Evolutionary conservation across 2,113 vertebrate genomes (phyloP).

Genomic region (Turnix velox): DNA sequence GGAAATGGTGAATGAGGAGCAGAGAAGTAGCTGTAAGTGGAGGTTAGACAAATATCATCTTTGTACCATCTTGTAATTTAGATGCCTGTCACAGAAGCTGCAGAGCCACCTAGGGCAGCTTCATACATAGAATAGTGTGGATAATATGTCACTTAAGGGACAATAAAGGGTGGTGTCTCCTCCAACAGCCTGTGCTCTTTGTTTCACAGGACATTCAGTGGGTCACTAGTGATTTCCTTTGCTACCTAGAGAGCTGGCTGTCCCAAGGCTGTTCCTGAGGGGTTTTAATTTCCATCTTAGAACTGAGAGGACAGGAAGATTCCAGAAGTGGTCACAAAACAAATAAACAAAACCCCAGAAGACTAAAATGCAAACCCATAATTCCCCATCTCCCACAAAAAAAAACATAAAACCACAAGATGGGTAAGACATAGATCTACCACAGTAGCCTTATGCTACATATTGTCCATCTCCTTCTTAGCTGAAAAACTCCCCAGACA

Average conservation of each 20-base stretch:
- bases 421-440: background rate
- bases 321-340: background rate
- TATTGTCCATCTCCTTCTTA: background rate
- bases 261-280: background rate
- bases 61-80: background rate
- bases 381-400: fast-evolving
- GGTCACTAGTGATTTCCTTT: background rate
- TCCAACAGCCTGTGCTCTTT: background rate
- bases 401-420: background rate
- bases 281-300: background rate
- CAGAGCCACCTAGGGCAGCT: background rate
- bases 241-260: background rate
- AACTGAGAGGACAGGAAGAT: background rate
- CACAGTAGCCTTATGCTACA: background rate
- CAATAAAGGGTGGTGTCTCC: background rate
- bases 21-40: background rate
- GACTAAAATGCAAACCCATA: background rate
- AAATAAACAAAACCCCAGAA: background rate
- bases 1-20: background rate
- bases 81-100: background rate
- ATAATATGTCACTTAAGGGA: background rate
- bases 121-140: background rate
- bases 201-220: background rate
- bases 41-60: background rate
- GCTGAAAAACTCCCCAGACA: background rate